Percentiles rank a stretch among this genome's conserved stretches.
Conservation (phyloP, 2,797 vertebrate genomes). For the Kryptolebias ocellatus region DNA sequence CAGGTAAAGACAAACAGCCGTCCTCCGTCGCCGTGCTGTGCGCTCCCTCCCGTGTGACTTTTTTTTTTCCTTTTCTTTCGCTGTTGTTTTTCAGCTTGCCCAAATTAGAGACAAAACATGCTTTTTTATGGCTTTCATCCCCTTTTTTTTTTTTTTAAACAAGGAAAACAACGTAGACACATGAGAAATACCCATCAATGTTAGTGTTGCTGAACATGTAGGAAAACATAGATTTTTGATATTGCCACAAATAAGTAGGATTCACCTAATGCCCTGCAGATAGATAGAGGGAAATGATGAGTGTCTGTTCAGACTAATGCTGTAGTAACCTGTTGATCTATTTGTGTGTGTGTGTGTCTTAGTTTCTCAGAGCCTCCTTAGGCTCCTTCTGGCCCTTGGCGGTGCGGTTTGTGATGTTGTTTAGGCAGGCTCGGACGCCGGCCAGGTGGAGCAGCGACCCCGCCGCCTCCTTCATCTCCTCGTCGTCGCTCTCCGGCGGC, state of each 20-base stretch:
- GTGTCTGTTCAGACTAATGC: constrained; percentile 78
- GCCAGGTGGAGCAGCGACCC: constrained; percentile 96
- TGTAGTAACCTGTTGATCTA: constrained; percentile 78
- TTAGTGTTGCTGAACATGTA: constrained; percentile 82
- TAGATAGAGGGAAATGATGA: constrained; percentile 84
- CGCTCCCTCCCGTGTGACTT: constrained; percentile 54
- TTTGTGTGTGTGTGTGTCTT: constrained; percentile 71
- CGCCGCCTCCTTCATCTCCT: constrained; percentile 99
- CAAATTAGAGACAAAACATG: constrained; percentile 73
- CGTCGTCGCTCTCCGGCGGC: constrained; percentile 93
- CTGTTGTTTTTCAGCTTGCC: constrained; percentile 36
- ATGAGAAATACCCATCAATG: constrained; percentile 79
- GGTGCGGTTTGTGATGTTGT: constrained; percentile 97
- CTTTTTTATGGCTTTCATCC: constrained; percentile 97
- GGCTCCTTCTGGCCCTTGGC: constrained; percentile 97
- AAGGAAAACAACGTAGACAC: constrained; percentile 80
- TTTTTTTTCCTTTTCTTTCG: constrained; percentile 13
- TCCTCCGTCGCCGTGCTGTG: constrained; percentile 43
- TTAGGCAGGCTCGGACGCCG: constrained; percentile 93
- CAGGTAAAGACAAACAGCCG: constrained; percentile 73
- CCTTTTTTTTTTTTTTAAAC: constrained; percentile 83
- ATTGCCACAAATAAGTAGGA: constrained; percentile 99
- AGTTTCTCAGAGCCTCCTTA: constrained; percentile 93
- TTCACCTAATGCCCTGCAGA: constrained; percentile 99
- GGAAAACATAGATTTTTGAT: constrained; percentile 92